phyloP scores from a whole-genome alignment of 37 sponge, comb jelly and placozoan species.

The Aphrocallistes beatrix region DNA sequence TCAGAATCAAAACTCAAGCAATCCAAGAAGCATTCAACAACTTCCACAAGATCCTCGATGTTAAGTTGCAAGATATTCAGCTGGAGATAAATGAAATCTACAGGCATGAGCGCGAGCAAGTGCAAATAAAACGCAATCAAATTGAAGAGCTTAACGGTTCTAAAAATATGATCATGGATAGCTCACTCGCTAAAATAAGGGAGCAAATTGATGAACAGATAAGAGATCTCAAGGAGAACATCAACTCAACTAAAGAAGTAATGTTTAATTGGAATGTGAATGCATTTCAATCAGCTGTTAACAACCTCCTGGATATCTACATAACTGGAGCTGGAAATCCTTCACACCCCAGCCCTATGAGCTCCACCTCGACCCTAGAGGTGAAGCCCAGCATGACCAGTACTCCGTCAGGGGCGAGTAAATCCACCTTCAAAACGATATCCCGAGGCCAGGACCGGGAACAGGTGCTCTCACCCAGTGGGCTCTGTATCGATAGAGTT shows the following conservation, averaged over 20 bases:
- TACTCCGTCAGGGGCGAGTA: neutral
- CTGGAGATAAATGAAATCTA: neutral
- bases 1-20: neutral
- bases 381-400: neutral
- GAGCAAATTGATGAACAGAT: neutral
- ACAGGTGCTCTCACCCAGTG: neutral
- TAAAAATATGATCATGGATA: neutral
- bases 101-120: neutral
- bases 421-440: neutral
- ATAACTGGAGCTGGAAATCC: neutral
- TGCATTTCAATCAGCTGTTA: neutral
- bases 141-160: neutral
- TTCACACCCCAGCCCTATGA: neutral
- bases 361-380: neutral
- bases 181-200: neutral
- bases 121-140: neutral
- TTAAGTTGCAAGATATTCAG: neutral
- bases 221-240: neutral
- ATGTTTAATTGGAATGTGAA: neutral
- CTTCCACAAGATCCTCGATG: neutral
- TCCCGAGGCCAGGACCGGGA: neutral
- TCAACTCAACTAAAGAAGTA: neutral
- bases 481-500: neutral
- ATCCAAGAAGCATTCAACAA: constrained; percentile 1
- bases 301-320: neutral